Conservation (phyloP, 2,113 vertebrate species). For the Oryzias javanicus region DNA sequence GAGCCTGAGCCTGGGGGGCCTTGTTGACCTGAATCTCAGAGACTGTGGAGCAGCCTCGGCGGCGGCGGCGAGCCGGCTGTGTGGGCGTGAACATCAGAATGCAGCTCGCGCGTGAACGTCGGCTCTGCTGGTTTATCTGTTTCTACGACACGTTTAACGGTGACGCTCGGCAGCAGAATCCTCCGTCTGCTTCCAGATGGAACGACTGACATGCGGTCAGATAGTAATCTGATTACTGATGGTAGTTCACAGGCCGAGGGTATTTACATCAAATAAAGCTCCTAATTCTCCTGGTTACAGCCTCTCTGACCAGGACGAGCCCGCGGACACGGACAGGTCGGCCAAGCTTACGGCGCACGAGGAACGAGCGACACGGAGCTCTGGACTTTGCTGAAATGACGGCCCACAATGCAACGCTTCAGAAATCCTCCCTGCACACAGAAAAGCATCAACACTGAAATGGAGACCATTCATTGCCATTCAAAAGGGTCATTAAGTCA, state of each 20-base stretch:
- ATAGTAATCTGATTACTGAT: constrained; percentile 55
- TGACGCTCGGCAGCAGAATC: too few relatives aligned
- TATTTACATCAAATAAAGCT: constrained; percentile 77
- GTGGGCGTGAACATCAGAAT: constrained; percentile 25
- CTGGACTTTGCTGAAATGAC: constrained; percentile 11
- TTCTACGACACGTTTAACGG: constrained; percentile 22
- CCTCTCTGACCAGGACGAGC: constrained; percentile 66
- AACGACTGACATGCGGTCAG: constrained; percentile 5
- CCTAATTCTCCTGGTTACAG: constrained; percentile 76
- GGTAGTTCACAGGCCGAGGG: constrained; percentile 68
- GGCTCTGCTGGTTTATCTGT: constrained; percentile 56
- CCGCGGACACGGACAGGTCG: constrained; percentile 57
- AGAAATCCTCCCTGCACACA: constrained; percentile 31
- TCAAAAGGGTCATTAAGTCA: constrained; percentile 66
- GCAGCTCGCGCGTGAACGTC: constrained; percentile 67
- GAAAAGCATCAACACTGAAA: constrained; percentile 57
- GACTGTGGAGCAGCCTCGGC: constrained; percentile 51
- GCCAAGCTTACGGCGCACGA: constrained; percentile 67
- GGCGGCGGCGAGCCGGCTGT: constrained; percentile 7
- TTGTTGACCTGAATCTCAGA: constrained; percentile 76
- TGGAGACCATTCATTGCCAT: constrained; percentile 60
- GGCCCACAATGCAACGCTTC: constrained; percentile 32
- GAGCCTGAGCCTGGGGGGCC: constrained; percentile 61
- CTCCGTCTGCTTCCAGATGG: constrained; percentile 19
- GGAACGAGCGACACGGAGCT: constrained; percentile 36